phyloP scores from a whole-genome alignment of 2,888 invertebrate genomes.

The Clepsis dumicolana region DNA sequence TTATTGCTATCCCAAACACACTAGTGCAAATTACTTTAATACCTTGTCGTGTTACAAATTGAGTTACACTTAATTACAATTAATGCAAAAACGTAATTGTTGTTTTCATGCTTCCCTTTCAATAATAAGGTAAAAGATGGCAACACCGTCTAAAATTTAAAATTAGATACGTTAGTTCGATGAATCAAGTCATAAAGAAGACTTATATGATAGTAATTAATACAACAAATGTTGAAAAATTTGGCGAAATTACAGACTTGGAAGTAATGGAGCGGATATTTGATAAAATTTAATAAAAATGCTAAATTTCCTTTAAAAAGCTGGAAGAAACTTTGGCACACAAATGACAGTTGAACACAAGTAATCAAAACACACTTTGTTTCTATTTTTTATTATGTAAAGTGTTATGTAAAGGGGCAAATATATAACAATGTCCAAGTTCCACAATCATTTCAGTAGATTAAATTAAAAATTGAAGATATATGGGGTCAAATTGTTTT shows the following conservation, averaged over 20 bases:
- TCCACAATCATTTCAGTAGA: no score
- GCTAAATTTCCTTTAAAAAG: conserved; percentile 32
- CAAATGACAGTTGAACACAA: conserved; percentile 37
- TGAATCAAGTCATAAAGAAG: background rate
- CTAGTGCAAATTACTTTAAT: conserved; percentile 55
- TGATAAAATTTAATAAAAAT: conserved; percentile 3
- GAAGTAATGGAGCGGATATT: conserved; percentile 9
- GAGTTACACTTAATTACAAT: background rate
- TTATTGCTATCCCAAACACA: conserved; percentile 56
- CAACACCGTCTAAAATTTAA: background rate
- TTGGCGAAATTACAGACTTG: conserved; percentile 41
- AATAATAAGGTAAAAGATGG: background rate
- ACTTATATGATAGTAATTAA: background rate
- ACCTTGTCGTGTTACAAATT: conserved; percentile 1
- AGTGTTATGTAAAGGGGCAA: background rate
- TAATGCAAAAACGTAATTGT: background rate
- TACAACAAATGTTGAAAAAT: conserved; percentile 7
- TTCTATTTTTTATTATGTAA: background rate
- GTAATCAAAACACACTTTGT: background rate
- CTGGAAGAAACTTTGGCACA: conserved; percentile 52
- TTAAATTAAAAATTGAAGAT: no score
- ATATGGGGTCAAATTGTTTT: no score
- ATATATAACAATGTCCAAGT: no score
- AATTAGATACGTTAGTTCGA: background rate
- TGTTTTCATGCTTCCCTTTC: background rate